phyloP scores from a whole-genome alignment of 2,113 vertebrate species.

The Spheniscus mendiculus region DNA sequence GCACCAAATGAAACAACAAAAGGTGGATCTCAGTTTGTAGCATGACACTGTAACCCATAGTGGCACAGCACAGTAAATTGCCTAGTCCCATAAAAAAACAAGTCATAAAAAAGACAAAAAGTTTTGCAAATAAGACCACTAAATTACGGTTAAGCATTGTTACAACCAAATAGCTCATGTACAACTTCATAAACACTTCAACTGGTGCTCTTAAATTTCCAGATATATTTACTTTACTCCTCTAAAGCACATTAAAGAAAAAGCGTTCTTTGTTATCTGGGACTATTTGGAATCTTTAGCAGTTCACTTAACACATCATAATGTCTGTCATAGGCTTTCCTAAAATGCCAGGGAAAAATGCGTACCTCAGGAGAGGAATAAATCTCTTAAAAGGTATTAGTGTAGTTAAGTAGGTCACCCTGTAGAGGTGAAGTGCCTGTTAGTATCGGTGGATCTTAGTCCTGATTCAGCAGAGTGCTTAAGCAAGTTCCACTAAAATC shows the following conservation, averaged over 20 bases:
- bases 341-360: slow-evolving; percentile 32
- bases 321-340: not conserved
- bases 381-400: slow-evolving; percentile 32
- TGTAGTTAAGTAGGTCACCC: not conserved
- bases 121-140: not conserved
- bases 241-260: slow-evolving; percentile 30
- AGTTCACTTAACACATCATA: slow-evolving; percentile 39
- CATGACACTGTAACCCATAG: not conserved
- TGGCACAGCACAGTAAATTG: not conserved
- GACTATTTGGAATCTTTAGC: not conserved
- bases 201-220: slow-evolving; percentile 16
- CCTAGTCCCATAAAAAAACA: not conserved
- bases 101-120: not conserved
- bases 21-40: not conserved
- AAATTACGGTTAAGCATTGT: not conserved
- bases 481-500: not conserved
- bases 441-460: not conserved
- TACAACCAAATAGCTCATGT: not conserved
- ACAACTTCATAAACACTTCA: slow-evolving; percentile 51
- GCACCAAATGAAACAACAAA: not conserved
- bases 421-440: not conserved
- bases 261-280: slow-evolving; percentile 40
- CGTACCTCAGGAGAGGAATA: slow-evolving; percentile 11
- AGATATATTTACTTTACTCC: slow-evolving; percentile 47
- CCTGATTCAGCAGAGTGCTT: not conserved